phyloP scores from a whole-genome alignment of 1,140 invertebrate genomes.

The Camponotus vicinus region DNA sequence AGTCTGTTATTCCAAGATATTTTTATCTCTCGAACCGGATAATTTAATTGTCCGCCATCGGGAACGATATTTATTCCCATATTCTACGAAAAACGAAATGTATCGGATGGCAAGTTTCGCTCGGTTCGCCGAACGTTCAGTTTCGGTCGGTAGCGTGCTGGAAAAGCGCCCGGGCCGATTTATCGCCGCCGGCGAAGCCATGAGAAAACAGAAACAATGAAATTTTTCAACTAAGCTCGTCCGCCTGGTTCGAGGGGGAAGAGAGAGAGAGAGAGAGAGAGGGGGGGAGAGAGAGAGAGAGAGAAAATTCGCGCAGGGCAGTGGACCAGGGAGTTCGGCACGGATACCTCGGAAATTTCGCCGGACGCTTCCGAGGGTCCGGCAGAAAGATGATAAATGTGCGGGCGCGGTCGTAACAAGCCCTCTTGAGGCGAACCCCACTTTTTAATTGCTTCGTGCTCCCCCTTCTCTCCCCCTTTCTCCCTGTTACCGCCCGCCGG shows the following conservation, averaged over 20 bases:
- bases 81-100: constrained; percentile 36
- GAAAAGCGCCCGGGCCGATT: constrained; percentile 68
- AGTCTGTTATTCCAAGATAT: constrained; percentile 9
- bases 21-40: constrained; percentile 30
- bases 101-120: constrained; percentile 48
- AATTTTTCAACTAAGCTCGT: constrained; percentile 69
- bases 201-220: constrained; percentile 73
- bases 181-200: constrained; percentile 60
- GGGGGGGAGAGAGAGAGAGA: background rate
- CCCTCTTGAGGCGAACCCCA: constrained; percentile 81
- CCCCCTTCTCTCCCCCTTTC: background rate
- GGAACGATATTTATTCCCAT: constrained; percentile 41
- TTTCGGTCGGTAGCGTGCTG: constrained; percentile 7
- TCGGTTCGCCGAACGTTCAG: constrained; percentile 33
- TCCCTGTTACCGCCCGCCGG: constrained; percentile 22
- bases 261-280: background rate
- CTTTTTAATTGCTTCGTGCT: constrained; percentile 83
- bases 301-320: background rate
- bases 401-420: constrained; percentile 81
- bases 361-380: constrained; percentile 69
- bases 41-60: constrained; percentile 46
- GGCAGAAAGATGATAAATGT: constrained; percentile 82
- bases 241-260: background rate
- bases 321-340: constrained; percentile 39
- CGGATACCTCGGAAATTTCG: constrained; percentile 67